Conservation (phyloP, 2,113 vertebrate genomes). For the Nematolebias whitei region DNA sequence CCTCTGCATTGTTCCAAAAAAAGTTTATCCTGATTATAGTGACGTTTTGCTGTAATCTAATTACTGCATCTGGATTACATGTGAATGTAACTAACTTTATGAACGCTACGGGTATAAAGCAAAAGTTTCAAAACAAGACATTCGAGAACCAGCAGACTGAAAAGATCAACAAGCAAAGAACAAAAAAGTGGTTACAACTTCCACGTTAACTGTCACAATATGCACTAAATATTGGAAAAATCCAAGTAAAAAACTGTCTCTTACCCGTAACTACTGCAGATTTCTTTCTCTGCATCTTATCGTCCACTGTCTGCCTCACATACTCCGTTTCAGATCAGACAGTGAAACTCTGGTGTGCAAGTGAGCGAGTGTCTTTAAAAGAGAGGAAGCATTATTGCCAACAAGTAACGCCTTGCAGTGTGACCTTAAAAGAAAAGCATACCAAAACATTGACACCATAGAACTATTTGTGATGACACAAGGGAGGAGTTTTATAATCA, state of each 20-base stretch:
- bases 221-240: not conserved
- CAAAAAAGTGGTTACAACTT: not conserved
- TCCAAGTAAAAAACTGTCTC: not conserved
- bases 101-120: too few species aligned
- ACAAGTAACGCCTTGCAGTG: not conserved
- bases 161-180: too few species aligned
- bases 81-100: not conserved
- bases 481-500: not conserved
- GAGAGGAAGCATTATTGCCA: conserved; percentile 41
- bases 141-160: too few species aligned
- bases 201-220: not conserved
- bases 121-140: too few species aligned
- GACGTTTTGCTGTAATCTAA: too few species aligned
- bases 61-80: not conserved
- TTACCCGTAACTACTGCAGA: conserved; percentile 55
- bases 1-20: not conserved
- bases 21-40: too few species aligned
- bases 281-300: conserved; percentile 15
- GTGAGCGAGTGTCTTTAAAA: conserved; percentile 13
- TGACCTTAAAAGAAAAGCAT: not conserved
- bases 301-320: conserved; percentile 31
- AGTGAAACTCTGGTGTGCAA: conserved; percentile 5
- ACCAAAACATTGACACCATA: not conserved
- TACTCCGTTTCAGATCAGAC: not conserved
- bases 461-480: not conserved